A percentile compares a stretch with the other conserved stretches of the same genome.
Evolutionary conservation across 1,140 invertebrate genomes (phyloP).

Genomic region (Euwallacea fornicatus): DNA sequence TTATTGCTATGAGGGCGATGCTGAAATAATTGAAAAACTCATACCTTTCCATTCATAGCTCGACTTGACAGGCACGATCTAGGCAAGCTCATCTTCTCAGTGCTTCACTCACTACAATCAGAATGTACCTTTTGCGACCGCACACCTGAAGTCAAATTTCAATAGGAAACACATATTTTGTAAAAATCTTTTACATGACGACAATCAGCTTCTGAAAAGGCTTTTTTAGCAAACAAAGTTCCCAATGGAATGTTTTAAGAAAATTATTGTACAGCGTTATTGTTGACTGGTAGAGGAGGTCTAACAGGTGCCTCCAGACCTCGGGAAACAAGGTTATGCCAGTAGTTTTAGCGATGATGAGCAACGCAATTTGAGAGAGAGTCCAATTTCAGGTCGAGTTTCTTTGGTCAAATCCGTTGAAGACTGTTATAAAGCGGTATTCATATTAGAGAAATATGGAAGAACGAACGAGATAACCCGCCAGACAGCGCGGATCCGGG

Average conservation of each 20-base stretch:
- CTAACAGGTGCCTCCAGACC: conserved; percentile 30
- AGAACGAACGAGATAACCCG: conserved; percentile 36
- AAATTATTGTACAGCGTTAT: conserved; percentile 36
- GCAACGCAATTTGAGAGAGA: not conserved
- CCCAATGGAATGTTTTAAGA: too few species aligned
- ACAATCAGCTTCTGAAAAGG: too few species aligned
- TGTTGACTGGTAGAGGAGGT: conserved; percentile 23
- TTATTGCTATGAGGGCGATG: too few species aligned
- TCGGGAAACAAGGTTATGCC: conserved; percentile 1
- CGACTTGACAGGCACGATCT: conserved; percentile 45
- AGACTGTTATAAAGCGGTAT: not conserved
- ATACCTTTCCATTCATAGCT: conserved; percentile 49
- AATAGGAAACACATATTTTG: too few species aligned
- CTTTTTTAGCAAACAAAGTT: too few species aligned
- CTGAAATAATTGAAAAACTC: not conserved
- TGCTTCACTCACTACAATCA: too few species aligned
- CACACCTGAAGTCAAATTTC: not conserved
- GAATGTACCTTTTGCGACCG: not conserved
- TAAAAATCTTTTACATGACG: too few species aligned
- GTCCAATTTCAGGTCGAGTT: conserved; percentile 4
- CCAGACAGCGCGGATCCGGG: conserved; percentile 41
- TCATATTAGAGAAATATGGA: conserved; percentile 20
- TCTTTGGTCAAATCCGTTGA: not conserved
- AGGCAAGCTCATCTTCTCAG: conserved; percentile 43
- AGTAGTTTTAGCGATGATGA: not conserved